A percentile compares a stretch with the other conserved stretches of the same genome.
These are phyloP conservation scores for Chlamydotis undulata DNA, from an alignment of 2,113 vertebrate genomes.

Conservation along the genomic window DNA sequence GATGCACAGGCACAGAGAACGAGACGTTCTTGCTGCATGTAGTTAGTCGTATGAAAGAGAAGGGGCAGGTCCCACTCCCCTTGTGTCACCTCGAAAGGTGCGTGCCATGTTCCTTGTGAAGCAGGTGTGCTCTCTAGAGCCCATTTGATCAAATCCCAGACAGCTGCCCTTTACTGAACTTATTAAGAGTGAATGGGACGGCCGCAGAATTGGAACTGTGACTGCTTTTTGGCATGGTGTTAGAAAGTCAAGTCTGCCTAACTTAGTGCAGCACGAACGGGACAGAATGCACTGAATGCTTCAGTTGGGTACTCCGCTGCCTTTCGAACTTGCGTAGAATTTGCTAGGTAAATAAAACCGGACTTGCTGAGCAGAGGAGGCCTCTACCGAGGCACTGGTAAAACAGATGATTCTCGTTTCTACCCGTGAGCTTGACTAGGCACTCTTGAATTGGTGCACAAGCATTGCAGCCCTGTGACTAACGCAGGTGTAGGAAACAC, in stretches of 20 bases:
- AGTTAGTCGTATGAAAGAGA: not conserved
- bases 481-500: not conserved
- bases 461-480: not conserved
- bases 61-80: not conserved
- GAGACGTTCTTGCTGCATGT: slow-evolving; percentile 5
- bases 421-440: not conserved
- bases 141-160: not conserved
- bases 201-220: not conserved
- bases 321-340: not conserved
- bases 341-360: not conserved
- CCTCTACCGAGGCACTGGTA: not conserved
- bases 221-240: not conserved
- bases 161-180: not conserved
- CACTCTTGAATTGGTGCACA: not conserved
- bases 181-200: not conserved
- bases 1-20: not conserved
- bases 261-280: slow-evolving; percentile 19
- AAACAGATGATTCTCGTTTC: accelerated
- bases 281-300: not conserved
- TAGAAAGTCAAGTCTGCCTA: not conserved
- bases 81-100: not conserved
- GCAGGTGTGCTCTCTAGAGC: not conserved
- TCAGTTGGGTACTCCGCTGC: not conserved
- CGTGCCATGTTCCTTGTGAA: slow-evolving; percentile 78
- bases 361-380: not conserved